Evolutionary conservation across 2,113 vertebrate species (phyloP).

Genomic region (Argyrosomus japonicus): DNA sequence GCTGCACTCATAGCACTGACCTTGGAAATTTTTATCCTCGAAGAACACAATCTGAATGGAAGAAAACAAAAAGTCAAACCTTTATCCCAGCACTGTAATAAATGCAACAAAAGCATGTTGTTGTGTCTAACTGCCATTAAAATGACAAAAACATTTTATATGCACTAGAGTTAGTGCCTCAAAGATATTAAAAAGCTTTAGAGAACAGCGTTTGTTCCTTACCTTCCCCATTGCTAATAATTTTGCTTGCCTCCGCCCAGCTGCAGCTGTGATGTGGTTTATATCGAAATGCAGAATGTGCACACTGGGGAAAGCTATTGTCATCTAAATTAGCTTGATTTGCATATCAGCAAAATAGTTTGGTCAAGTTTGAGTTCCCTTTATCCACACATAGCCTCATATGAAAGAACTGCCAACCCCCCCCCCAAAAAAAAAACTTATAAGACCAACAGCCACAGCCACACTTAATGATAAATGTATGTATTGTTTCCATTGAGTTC

Average conservation of each 20-base stretch:
- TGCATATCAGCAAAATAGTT: slow-evolving; percentile 79
- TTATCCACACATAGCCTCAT: slow-evolving; percentile 63
- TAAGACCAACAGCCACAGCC: background rate
- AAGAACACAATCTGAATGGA: slow-evolving; percentile 74
- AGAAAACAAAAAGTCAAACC: slow-evolving; percentile 11
- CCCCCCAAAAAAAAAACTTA: slow-evolving; percentile 27
- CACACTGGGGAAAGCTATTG: slow-evolving; percentile 73
- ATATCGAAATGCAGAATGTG: slow-evolving; percentile 80
- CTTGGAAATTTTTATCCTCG: slow-evolving; percentile 79
- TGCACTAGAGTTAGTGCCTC: background rate
- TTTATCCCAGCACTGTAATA: background rate
- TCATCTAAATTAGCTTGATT: slow-evolving; percentile 76
- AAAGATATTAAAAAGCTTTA: background rate
- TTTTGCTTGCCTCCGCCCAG: slow-evolving; percentile 59
- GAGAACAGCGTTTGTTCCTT: slow-evolving; percentile 35
- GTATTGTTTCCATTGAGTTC: background rate
- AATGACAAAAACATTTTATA: background rate
- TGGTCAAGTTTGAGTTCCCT: slow-evolving; percentile 76
- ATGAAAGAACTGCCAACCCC: slow-evolving; percentile 66
- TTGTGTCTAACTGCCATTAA: background rate
- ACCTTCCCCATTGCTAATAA: slow-evolving; percentile 75
- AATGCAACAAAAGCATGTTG: background rate
- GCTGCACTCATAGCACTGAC: slow-evolving; percentile 73
- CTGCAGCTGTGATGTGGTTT: slow-evolving; percentile 69
- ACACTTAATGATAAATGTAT: background rate